Evolutionary conservation across 30 jellyfish, hydroid and myxozoan genomes (phyloP).

Genomic region (Hydractinia echinata): DNA sequence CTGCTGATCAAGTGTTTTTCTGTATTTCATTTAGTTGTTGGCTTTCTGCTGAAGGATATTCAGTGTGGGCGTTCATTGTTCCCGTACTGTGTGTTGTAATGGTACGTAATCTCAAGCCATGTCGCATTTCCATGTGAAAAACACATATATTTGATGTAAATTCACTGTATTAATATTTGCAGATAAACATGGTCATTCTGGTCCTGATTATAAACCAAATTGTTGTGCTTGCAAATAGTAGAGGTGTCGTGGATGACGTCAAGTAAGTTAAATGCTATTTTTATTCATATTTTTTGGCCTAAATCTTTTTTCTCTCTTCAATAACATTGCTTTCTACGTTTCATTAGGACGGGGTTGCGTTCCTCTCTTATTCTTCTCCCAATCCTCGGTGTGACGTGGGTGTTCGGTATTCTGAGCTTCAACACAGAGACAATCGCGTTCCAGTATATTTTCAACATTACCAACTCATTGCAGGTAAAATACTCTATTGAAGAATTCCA

Average conservation of each 20-base stretch:
- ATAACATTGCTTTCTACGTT: neutral
- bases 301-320: neutral
- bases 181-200: constrained; percentile 9
- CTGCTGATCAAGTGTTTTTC: no score
- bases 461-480: constrained; percentile 28
- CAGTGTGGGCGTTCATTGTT: constrained; percentile 34
- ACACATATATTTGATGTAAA: neutral
- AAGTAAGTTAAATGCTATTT: neutral
- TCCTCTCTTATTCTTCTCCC: constrained; percentile 30
- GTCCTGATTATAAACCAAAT: constrained; percentile 22
- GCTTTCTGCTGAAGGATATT: constrained; percentile 22
- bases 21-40: constrained; percentile 32
- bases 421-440: constrained; percentile 18
- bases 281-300: neutral
- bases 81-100: constrained; percentile 20
- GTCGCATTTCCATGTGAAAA: neutral
- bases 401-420: constrained; percentile 26
- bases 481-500: neutral
- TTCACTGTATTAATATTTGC: neutral
- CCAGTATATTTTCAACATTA: constrained; percentile 21
- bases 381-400: constrained; percentile 38
- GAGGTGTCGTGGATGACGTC: constrained; percentile 2
- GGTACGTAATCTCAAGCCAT: neutral
- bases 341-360: constrained; percentile 29
- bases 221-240: constrained; percentile 21